phyloP scores from a whole-genome alignment of 23 tunicate species.

The Trididemnum nubilum region DNA sequence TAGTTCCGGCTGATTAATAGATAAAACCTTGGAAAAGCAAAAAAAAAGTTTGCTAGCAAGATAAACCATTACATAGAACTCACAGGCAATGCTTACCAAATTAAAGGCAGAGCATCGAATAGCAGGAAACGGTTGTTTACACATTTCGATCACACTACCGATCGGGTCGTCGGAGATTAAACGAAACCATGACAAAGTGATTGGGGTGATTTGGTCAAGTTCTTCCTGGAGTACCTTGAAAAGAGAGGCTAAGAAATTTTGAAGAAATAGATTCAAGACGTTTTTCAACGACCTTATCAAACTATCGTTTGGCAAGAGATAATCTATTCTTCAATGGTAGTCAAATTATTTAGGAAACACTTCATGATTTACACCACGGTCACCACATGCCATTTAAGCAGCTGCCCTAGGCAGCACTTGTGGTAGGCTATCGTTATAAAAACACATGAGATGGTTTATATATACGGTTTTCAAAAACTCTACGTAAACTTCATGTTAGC shows the following conservation, averaged over 20 bases:
- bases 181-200: slow-evolving; percentile 63
- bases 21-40: not conserved
- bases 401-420: too few species aligned
- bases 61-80: too few species aligned
- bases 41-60: not conserved
- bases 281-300: not conserved
- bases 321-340: not conserved
- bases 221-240: slow-evolving; percentile 9
- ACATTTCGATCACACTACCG: slow-evolving; percentile 42
- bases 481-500: too few species aligned
- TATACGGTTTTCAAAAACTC: too few species aligned
- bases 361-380: too few species aligned
- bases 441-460: too few species aligned
- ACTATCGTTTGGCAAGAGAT: not conserved
- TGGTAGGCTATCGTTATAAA: too few species aligned
- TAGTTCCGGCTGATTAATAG: too few species aligned
- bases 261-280: not conserved
- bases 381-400: too few species aligned
- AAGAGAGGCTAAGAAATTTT: too few species aligned
- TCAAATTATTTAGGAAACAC: not conserved
- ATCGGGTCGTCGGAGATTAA: slow-evolving; percentile 61
- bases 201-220: slow-evolving; percentile 18
- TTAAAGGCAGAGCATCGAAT: slow-evolving; percentile 69
- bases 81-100: slow-evolving; percentile 28
- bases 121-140: slow-evolving; percentile 64